phyloP scores from a whole-genome alignment of 2,888 invertebrate genomes.

The Merodon equestris region DNA sequence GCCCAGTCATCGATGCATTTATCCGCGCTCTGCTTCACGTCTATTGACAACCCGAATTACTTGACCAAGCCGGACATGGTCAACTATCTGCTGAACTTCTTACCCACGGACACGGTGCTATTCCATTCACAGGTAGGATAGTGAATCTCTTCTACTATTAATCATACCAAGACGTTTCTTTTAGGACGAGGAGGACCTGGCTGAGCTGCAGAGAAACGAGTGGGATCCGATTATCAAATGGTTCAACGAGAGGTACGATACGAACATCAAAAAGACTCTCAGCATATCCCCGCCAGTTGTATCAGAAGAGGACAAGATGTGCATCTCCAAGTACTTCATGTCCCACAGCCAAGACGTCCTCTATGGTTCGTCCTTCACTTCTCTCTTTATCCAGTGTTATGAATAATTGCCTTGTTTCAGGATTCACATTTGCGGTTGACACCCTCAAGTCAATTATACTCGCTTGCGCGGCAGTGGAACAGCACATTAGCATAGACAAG shows the following conservation, averaged over 20 bases:
- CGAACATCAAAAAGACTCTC: conserved; percentile 85
- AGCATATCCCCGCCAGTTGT: conserved; percentile 86
- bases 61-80: conserved; percentile 87
- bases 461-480: conserved; percentile 90
- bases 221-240: conserved; percentile 95
- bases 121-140: conserved; percentile 85
- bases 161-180: conserved; percentile 43
- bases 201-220: conserved; percentile 86
- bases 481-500: conserved; percentile 86
- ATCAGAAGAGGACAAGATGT: conserved; percentile 83
- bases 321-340: conserved; percentile 86
- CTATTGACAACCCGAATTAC: conserved; percentile 94
- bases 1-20: conserved; percentile 92
- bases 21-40: conserved; percentile 94
- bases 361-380: conserved; percentile 83
- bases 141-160: no score
- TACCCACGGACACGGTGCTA: conserved; percentile 90
- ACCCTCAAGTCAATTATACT: conserved; percentile 94
- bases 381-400: no score
- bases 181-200: conserved; percentile 89
- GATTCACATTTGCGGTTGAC: conserved; percentile 91
- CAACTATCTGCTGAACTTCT: conserved; percentile 87
- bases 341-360: conserved; percentile 91
- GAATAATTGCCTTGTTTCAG: conserved; percentile 79
- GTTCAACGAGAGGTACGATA: conserved; percentile 90